phyloP scores from a whole-genome alignment of 2,888 invertebrate genomes.

The Drosophila pseudotalamancana region DNA sequence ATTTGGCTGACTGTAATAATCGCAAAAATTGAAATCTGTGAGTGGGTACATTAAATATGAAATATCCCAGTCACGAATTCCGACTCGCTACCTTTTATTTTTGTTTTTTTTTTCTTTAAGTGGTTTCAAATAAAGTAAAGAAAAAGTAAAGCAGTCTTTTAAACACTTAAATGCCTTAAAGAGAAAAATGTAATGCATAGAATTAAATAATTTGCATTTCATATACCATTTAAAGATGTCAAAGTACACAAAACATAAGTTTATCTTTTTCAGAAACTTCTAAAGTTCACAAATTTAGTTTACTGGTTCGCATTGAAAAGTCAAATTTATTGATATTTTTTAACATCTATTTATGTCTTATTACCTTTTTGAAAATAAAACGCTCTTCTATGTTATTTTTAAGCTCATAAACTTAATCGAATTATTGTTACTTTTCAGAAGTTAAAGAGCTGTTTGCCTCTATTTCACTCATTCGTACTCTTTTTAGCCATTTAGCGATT shows the following conservation, averaged over 20 bases:
- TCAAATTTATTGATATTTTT: background rate
- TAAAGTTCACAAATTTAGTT: background rate
- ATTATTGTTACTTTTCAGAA: background rate
- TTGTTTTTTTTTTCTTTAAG: conserved; percentile 1
- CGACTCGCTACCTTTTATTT: background rate
- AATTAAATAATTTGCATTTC: background rate
- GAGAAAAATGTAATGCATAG: background rate
- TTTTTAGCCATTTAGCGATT: too few species aligned
- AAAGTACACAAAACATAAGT: background rate
- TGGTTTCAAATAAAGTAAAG: background rate
- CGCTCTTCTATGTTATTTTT: background rate
- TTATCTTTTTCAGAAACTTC: background rate
- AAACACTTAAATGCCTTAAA: background rate
- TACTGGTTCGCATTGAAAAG: background rate
- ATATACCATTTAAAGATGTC: background rate
- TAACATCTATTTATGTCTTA: too few species aligned
- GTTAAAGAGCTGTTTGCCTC: background rate
- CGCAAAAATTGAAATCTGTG: conserved; percentile 19
- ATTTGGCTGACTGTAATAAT: conserved; percentile 59
- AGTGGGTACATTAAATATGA: conserved; percentile 22
- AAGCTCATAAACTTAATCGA: background rate
- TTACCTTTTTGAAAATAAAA: background rate
- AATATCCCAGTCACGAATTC: conserved; percentile 41
- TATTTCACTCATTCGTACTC: too few species aligned
- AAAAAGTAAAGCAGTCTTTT: background rate